Percentiles rank a stretch among this genome's conserved stretches.
These are phyloP conservation scores for Atlantisia rogersi DNA, from an alignment of 2,113 vertebrate genomes.

Conservation along the genomic window DNA sequence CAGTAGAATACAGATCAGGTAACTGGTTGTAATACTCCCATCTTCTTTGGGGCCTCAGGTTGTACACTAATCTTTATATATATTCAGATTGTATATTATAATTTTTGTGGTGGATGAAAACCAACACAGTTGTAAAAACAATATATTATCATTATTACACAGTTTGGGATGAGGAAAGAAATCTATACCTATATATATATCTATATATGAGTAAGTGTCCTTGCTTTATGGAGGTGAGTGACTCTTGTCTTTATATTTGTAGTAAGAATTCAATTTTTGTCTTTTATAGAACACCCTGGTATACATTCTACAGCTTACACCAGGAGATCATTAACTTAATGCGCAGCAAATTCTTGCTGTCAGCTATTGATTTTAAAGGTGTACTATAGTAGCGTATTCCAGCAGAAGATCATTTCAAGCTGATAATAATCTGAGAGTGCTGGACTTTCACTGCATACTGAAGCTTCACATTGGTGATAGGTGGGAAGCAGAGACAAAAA, in stretches of 20 bases:
- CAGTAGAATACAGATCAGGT: background rate
- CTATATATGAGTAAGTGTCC: background rate
- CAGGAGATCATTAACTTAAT: conserved; percentile 7
- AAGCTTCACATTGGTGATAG: background rate
- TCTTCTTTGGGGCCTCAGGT: background rate
- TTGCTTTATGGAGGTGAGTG: background rate
- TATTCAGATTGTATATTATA: background rate
- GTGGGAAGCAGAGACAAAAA: background rate
- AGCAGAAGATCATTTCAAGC: background rate
- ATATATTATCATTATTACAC: background rate
- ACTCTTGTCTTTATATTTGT: background rate
- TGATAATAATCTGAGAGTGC: background rate
- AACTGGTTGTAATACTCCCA: background rate
- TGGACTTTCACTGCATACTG: background rate
- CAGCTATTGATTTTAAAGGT: conserved; percentile 44
- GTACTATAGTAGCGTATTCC: background rate
- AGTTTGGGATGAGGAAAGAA: background rate
- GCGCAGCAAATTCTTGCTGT: background rate
- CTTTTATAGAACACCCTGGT: background rate
- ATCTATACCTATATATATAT: background rate
- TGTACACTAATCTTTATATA: background rate
- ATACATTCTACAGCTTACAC: background rate
- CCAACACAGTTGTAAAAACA: background rate
- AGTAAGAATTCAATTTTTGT: background rate
- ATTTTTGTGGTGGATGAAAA: background rate